These are phyloP conservation scores for Oreochromis mossambicus DNA, from an alignment of 2,797 vertebrate species.

Conservation along the genomic window DNA sequence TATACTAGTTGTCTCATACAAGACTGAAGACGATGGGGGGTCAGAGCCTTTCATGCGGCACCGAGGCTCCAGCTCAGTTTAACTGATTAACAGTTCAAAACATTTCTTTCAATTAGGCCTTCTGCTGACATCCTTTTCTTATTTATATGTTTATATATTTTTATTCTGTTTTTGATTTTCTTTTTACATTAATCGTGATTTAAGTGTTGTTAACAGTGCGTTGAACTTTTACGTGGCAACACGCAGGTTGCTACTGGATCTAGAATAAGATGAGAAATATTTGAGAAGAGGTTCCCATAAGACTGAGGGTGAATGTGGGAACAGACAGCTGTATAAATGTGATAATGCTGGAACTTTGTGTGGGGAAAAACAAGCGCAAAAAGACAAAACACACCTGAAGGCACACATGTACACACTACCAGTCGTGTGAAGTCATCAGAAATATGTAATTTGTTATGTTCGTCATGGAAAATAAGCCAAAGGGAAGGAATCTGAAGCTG, in stretches of 20 bases:
- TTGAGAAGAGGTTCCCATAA: background rate
- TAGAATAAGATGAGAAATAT: background rate
- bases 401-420: background rate
- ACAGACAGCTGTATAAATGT: too few species aligned
- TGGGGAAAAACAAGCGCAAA: background rate
- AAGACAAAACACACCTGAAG: background rate
- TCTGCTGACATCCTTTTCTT: background rate
- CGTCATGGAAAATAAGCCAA: background rate
- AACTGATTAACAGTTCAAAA: background rate
- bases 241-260: background rate
- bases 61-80: background rate
- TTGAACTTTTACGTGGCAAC: background rate
- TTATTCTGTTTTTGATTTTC: background rate
- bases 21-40: background rate
- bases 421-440: background rate
- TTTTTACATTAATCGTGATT: background rate
- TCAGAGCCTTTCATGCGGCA: accelerated
- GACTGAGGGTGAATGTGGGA: background rate
- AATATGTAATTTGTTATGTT: background rate
- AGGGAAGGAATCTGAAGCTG: background rate
- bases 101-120: background rate
- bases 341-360: too few species aligned
- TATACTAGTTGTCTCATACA: background rate
- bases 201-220: background rate
- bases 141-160: background rate